Base-by-base conservation (phyloP, 2,797 vertebrate species). In the Falco novaeseelandiae region DNA sequence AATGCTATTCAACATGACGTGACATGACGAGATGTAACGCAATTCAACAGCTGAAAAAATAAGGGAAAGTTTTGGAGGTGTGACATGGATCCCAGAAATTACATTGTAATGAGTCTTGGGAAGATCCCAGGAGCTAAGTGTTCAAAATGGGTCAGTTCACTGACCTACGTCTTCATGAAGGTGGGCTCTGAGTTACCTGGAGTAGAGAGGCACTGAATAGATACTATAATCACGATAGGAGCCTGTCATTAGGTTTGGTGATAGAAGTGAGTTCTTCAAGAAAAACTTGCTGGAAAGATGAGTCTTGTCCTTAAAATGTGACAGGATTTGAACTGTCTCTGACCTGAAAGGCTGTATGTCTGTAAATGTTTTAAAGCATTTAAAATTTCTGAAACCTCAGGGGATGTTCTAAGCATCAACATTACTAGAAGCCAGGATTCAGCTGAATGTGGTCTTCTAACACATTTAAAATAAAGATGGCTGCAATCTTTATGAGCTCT, bases 1-100 rank as follows among this genome's bases (percentile, higher is more conserved):
- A 67, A 81, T 61, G 74, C 81, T 74, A 66, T 95, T 96, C 89
- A 88, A 89, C 20, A 3, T 66, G 83, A 95, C 42, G n/a, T n/a
- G 91, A 96, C 78, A 26, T 42, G 92, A 94, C 11, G 77, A 72
- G 93, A 83, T 44, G 3, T 18, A 91, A 95, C 30, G 4, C 74
- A 87, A 46, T 48, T 70, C 86, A 83, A 71, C 14, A 15, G 92
- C 92, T 81, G 73, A 74, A 57, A 71, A 96, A 86, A 81, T 4
- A 65, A 20, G 9, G 14, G 8, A 65, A 91, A 90, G 71, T 91
- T 87, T 22, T 42, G 29, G 73, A 52, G 83, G 94, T 90, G 87
- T 14, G 72, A 76, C 62, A 42, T 0, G 19, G 69, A 32, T 3
- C 52, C 48, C 61, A 15, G 1, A 73, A 91, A 88, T 73, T 14